Percentiles rank a stretch among this genome's conserved stretches.
phyloP scores from a whole-genome alignment of 2,888 invertebrate species.

The Euclidia mi region DNA sequence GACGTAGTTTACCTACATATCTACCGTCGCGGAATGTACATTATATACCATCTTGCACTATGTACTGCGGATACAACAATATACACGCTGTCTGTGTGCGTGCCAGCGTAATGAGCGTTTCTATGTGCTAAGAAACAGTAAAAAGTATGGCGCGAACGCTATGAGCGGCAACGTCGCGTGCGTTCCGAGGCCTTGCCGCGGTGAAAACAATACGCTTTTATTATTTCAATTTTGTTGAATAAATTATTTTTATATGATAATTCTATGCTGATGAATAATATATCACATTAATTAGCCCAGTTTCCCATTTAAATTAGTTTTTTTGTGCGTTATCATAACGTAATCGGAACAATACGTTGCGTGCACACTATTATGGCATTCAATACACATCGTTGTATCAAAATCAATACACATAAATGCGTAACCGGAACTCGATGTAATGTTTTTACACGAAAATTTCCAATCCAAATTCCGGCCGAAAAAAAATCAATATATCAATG shows the following conservation, averaged over 20 bases:
- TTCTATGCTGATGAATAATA: conserved; percentile 36
- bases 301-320: conserved; percentile 16
- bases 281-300: conserved; percentile 33
- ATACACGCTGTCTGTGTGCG: conserved; percentile 75
- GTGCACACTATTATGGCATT: conserved; percentile 41
- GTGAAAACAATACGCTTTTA: conserved; percentile 86
- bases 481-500: conserved; percentile 68
- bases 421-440: conserved; percentile 25
- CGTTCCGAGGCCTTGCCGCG: conserved; percentile 81
- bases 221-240: conserved; percentile 70
- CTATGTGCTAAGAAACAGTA: conserved; percentile 91
- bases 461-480: conserved; percentile 44
- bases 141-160: conserved; percentile 90
- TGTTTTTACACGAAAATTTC: conserved; percentile 39
- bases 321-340: conserved; percentile 29
- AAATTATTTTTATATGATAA: conserved; percentile 61
- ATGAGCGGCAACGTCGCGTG: conserved; percentile 85
- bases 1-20: conserved; percentile 86
- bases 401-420: conserved; percentile 43
- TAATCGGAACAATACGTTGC: conserved; percentile 20
- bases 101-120: conserved; percentile 86
- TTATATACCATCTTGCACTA: conserved; percentile 86
- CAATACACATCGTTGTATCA: conserved; percentile 36
- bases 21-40: conserved; percentile 85
- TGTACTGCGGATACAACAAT: conserved; percentile 85